Evolutionary conservation across 92 coral and sea anemone genomes (phyloP).

Genomic region (Plumapathes pennacea): DNA sequence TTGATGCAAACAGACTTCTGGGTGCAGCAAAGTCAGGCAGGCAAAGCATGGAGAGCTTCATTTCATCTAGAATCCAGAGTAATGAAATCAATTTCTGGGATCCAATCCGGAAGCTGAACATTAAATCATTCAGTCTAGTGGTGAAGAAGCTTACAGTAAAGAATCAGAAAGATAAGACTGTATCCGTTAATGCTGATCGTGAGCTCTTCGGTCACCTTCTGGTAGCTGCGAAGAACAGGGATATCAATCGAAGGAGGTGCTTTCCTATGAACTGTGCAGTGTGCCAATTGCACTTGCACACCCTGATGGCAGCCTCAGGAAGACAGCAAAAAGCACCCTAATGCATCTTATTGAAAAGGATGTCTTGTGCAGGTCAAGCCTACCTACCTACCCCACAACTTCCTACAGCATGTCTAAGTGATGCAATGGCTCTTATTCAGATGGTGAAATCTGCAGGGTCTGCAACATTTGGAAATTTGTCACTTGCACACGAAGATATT

Average conservation of each 20-base stretch:
- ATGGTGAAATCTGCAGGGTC: slow-evolving; percentile 44
- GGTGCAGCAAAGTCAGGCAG: slow-evolving; percentile 18
- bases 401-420: slow-evolving; percentile 34
- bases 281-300: slow-evolving; percentile 60
- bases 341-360: slow-evolving; percentile 43
- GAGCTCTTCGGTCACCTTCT: slow-evolving; percentile 16
- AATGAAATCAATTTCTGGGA: slow-evolving; percentile 48
- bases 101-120: slow-evolving; percentile 39
- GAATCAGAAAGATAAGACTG: slow-evolving; percentile 3
- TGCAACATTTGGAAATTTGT: slow-evolving; percentile 40
- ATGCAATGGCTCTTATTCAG: slow-evolving; percentile 65
- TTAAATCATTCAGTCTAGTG: slow-evolving; percentile 34
- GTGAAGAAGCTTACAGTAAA: slow-evolving; percentile 17
- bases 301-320: slow-evolving; percentile 62
- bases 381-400: slow-evolving; percentile 26
- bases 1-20: slow-evolving; percentile 32
- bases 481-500: slow-evolving; percentile 27
- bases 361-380: slow-evolving; percentile 7
- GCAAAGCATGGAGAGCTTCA: slow-evolving; percentile 24
- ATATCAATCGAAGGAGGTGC: slow-evolving; percentile 22
- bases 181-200: slow-evolving; percentile 14
- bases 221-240: slow-evolving; percentile 12
- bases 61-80: slow-evolving; percentile 23
- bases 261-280: slow-evolving; percentile 54
- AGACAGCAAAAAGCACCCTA: slow-evolving; percentile 49